Conservation (phyloP, 2,888 invertebrate genomes). For the Diloba caeruleocephala region DNA sequence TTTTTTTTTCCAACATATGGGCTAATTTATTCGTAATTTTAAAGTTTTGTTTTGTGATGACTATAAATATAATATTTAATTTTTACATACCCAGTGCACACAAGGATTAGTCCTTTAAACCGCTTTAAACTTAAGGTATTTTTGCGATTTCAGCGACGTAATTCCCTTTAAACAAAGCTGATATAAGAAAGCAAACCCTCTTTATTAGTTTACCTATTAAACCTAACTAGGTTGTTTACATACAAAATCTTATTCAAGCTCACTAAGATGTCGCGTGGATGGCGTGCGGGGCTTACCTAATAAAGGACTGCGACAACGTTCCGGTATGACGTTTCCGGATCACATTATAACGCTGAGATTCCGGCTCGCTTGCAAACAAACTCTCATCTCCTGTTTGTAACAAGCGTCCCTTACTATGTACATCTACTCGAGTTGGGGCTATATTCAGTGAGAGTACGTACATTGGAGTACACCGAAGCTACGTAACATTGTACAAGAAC, state of each 20-base stretch:
- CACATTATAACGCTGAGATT: slow-evolving; percentile 60
- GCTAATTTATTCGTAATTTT: no score
- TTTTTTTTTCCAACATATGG: no score
- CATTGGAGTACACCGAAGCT: slow-evolving; percentile 2
- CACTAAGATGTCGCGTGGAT: slow-evolving; percentile 33
- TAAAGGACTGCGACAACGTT: slow-evolving; percentile 51
- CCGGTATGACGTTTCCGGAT: slow-evolving; percentile 60
- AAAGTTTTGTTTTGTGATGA: no score
- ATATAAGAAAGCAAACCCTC: slow-evolving; percentile 13
- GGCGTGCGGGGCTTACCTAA: slow-evolving; percentile 44
- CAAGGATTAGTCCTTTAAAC: no score
- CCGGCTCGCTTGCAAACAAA: slow-evolving; percentile 61
- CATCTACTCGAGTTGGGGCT: neutral
- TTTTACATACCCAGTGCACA: no score
- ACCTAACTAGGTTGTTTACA: slow-evolving; percentile 27
- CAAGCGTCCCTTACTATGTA: slow-evolving; percentile 44
- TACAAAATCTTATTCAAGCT: slow-evolving; percentile 42
- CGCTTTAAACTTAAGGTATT: neutral
- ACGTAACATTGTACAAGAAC: neutral
- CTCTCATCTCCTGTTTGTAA: slow-evolving; percentile 64
- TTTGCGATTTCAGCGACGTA: no score
- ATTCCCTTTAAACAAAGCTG: neutral
- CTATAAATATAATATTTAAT: no score
- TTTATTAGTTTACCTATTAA: slow-evolving; percentile 9
- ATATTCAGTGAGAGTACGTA: no score